Percentiles rank a stretch among this genome's conserved stretches.
These are phyloP conservation scores for Lycopodina hypogea DNA, from an alignment of 37 sponge, comb jelly and placozoan species.

Conservation along the genomic window DNA sequence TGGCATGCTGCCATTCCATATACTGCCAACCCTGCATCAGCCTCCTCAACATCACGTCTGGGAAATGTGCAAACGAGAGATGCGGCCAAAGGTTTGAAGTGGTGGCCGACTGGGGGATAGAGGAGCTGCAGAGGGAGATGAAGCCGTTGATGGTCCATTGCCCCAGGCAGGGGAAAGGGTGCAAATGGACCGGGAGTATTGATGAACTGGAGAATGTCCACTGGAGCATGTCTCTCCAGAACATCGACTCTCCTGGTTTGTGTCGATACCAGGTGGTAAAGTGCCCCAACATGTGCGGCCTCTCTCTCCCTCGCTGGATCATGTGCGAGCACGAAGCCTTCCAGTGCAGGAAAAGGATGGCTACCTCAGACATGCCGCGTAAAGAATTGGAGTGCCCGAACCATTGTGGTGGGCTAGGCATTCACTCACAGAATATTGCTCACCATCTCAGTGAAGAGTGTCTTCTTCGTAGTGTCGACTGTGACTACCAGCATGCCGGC, in stretches of 20 bases:
- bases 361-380: background rate
- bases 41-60: background rate
- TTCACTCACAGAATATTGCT: background rate
- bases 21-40: background rate
- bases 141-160: background rate
- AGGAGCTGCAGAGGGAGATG: background rate
- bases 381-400: background rate
- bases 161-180: background rate
- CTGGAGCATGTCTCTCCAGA: background rate
- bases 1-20: background rate
- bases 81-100: background rate
- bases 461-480: background rate
- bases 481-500: constrained; percentile 10
- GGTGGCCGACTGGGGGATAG: background rate
- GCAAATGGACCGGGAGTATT: background rate
- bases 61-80: background rate
- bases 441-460: constrained; percentile 10
- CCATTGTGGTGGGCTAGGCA: constrained; percentile 3
- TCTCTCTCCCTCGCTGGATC: background rate
- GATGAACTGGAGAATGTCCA: background rate
- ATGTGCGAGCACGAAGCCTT: background rate
- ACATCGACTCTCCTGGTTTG: too few relatives aligned
- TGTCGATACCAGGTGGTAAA: background rate
- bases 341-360: background rate
- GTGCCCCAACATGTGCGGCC: constrained; percentile 14